phyloP scores from a whole-genome alignment of 2,113 vertebrate genomes.

The Crocuta crocuta region DNA sequence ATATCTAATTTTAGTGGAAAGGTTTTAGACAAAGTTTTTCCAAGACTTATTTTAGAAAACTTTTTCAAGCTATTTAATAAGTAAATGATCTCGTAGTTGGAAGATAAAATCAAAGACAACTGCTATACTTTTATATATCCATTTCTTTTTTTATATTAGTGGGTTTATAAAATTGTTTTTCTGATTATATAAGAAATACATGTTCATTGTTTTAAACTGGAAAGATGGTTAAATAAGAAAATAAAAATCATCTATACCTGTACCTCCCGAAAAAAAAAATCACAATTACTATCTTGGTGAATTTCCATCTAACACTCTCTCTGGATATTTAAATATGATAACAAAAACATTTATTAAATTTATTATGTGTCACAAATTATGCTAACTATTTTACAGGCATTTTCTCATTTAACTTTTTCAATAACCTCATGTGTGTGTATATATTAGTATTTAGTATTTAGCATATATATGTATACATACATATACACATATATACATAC shows the following conservation, averaged over 20 bases:
- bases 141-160: background rate
- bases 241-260: background rate
- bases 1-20: conserved; percentile 3
- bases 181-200: conserved; percentile 2
- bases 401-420: conserved; percentile 8
- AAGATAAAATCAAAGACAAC: conserved; percentile 16
- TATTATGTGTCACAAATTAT: background rate
- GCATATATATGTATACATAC: background rate
- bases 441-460: conserved; percentile 26
- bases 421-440: background rate
- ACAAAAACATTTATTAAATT: conserved; percentile 18
- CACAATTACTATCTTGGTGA: background rate
- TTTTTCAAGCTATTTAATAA: conserved; percentile 8
- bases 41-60: background rate
- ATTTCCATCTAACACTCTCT: background rate
- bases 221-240: background rate
- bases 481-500: background rate
- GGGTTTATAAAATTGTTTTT: conserved; percentile 16
- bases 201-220: background rate
- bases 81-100: background rate
- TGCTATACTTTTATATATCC: background rate
- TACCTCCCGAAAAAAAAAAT: background rate
- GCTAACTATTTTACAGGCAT: background rate
- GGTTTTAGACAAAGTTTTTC: conserved; percentile 21
- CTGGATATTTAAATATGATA: background rate